Evolutionary conservation across 2,888 invertebrate species (phyloP).

Genomic region (Thelaira solivaga): DNA sequence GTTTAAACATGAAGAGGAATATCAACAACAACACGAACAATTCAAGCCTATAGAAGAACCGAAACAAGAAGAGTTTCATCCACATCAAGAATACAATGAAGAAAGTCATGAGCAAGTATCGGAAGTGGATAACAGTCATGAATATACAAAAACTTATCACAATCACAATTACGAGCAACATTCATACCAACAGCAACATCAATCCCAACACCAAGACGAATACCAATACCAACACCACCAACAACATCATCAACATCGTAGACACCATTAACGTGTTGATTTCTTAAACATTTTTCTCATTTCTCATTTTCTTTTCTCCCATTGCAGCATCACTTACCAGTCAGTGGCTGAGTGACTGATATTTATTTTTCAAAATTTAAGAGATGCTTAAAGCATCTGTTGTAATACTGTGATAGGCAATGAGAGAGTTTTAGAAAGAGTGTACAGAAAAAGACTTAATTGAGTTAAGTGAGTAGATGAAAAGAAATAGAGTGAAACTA

Average conservation of each 20-base stretch:
- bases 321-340: constrained; percentile 47
- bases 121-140: constrained; percentile 10
- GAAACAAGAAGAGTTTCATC: constrained; percentile 9
- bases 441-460: neutral
- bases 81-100: constrained; percentile 2
- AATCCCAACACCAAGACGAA: too few relatives aligned
- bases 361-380: neutral
- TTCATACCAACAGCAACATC: too few relatives aligned
- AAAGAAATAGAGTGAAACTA: neutral
- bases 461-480: neutral
- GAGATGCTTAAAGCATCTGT: constrained; percentile 4
- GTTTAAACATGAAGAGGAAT: constrained; percentile 63
- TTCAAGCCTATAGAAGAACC: constrained; percentile 65
- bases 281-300: neutral
- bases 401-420: constrained; percentile 18
- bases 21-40: constrained; percentile 70
- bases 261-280: constrained; percentile 24
- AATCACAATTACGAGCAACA: too few relatives aligned
- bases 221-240: too few relatives aligned
- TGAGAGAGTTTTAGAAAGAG: neutral
- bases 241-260: constrained; percentile 7
- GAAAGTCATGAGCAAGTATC: constrained; percentile 8
- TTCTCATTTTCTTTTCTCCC: constrained; percentile 19
- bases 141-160: constrained; percentile 1
- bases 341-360: constrained; percentile 38